Conservation (phyloP, 37 sponge, comb jelly and placozoan genomes). For the Ianthella basta region DNA sequence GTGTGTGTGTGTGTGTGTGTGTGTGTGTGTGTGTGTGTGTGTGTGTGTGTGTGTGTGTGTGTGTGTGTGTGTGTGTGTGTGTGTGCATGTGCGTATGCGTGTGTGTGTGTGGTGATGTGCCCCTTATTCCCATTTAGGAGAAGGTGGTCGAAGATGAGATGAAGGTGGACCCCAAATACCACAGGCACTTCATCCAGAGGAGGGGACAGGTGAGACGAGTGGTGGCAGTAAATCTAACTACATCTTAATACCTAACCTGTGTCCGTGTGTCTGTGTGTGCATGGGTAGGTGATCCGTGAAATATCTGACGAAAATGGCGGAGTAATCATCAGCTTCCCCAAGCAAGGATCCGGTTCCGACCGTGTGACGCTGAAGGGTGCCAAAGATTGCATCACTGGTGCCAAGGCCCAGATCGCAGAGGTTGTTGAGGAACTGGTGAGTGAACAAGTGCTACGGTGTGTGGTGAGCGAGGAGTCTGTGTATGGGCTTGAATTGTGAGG, state of each 20-base stretch:
- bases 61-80: conserved; percentile 18
- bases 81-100: not conserved
- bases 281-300: conserved; percentile 71
- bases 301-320: conserved; percentile 83
- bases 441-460: not conserved
- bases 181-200: conserved; percentile 78
- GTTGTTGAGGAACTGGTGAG: conserved; percentile 82
- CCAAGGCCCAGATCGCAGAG: conserved; percentile 70
- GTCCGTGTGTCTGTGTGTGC: not conserved
- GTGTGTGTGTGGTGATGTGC: not conserved
- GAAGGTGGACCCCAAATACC: conserved; percentile 68
- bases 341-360: conserved; percentile 59
- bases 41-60: not conserved
- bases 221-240: not conserved
- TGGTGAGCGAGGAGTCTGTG: not conserved
- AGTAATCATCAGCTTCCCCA: conserved; percentile 85
- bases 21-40: conserved; percentile 1
- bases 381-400: conserved; percentile 74
- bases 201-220: conserved; percentile 79
- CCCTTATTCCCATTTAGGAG: conserved; percentile 38
- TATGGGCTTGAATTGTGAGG: too few species aligned
- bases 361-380: conserved; percentile 85
- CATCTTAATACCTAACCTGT: not conserved
- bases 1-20: too few species aligned
- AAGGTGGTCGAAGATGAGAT: conserved; percentile 83